phyloP scores from a whole-genome alignment of 2,113 vertebrate genomes.

The Bucco capensis region DNA sequence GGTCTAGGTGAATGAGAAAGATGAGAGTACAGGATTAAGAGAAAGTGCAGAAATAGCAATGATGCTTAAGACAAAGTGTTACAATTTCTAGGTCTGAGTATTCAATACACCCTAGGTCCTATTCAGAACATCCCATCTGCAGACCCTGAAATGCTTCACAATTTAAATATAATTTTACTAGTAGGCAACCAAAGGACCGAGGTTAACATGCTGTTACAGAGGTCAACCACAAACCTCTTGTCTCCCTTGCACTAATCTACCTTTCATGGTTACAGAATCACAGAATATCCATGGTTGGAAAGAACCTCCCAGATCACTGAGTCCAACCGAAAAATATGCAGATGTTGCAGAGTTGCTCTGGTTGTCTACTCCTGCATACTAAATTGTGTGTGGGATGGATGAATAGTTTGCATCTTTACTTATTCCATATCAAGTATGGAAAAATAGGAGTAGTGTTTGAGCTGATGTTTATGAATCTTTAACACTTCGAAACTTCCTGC shows the following conservation, averaged over 20 bases:
- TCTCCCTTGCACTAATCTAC: not conserved
- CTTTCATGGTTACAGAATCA: no score
- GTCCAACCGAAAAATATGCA: no score
- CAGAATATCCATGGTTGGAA: no score
- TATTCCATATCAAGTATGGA: not conserved
- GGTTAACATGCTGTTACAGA: not conserved
- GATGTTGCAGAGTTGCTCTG: not conserved
- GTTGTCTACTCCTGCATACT: not conserved
- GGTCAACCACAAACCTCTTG: not conserved
- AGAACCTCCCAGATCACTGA: no score
- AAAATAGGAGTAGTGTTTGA: not conserved
- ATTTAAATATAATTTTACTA: not conserved
- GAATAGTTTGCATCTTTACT: not conserved
- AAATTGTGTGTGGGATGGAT: fast-evolving
- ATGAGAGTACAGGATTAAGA: not conserved
- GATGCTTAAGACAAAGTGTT: not conserved
- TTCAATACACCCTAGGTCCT: not conserved
- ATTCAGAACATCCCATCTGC: not conserved
- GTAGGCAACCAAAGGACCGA: not conserved
- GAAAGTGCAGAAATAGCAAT: not conserved
- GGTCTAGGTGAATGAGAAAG: not conserved
- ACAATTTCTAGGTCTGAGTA: not conserved
- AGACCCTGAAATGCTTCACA: not conserved
- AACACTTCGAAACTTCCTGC: not conserved
- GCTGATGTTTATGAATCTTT: not conserved